A percentile compares a stretch with the other conserved stretches of the same genome.
Evolutionary conservation across 2,797 vertebrate species (phyloP).

Genomic region (Synanceia verrucosa): DNA sequence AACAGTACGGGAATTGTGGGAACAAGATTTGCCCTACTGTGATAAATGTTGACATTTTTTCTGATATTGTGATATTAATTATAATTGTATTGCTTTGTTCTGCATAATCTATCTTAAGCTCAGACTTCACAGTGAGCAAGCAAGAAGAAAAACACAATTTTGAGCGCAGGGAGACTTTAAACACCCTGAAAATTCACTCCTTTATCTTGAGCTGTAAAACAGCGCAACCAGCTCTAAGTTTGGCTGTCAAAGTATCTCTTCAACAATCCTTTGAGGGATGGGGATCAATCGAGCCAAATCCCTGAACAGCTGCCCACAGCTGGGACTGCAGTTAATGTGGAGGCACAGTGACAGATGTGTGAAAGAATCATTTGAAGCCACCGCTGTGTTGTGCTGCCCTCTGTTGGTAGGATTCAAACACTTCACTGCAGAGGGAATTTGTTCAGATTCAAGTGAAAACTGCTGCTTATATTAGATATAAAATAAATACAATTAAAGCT

Average conservation of each 20-base stretch:
- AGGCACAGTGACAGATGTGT: neutral
- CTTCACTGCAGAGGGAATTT: neutral
- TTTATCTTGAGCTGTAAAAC: neutral
- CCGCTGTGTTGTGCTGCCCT: slow-evolving; percentile 39
- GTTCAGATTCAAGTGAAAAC: neutral
- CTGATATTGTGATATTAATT: neutral
- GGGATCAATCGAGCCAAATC: slow-evolving; percentile 5
- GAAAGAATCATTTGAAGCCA: neutral
- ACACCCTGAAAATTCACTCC: neutral
- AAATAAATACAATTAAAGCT: neutral
- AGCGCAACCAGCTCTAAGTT: neutral
- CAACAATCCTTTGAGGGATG: neutral
- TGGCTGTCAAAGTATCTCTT: neutral
- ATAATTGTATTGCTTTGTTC: neutral
- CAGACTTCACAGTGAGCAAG: too few species aligned
- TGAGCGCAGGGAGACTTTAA: neutral
- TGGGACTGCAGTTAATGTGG: neutral
- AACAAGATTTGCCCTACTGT: neutral
- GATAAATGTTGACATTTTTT: neutral
- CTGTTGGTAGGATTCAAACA: slow-evolving; percentile 41
- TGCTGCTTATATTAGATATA: neutral
- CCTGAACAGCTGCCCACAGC: slow-evolving; percentile 18
- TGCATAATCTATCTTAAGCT: too few species aligned
- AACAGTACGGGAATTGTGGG: too few species aligned
- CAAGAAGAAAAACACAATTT: too few species aligned